Base-by-base conservation (phyloP, 2,888 invertebrate species). In the Polymixis lichenea region DNA sequence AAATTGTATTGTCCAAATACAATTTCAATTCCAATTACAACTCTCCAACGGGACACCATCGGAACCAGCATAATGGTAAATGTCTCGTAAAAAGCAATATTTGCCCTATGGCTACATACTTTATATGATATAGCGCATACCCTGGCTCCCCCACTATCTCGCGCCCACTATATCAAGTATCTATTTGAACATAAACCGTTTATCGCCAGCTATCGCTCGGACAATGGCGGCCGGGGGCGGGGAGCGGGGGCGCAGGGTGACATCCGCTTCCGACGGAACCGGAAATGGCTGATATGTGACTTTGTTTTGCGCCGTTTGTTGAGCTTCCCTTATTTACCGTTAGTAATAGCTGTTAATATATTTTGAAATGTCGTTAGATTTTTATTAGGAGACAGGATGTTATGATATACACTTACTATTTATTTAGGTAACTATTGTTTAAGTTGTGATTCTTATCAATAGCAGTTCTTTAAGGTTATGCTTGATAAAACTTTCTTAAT, bases 231-330 rank as follows among this genome's bases (percentile, higher is more conserved):
- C 73, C 49, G 66, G 72, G 82, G 80, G 75, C 49, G 73, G 55
- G 80, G 25, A 6, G 8, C 22, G 38, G 51, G 67, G 58, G 46
- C 11, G 49, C 28, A 66, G 72, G 85, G 82, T 75, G 84, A 87
- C 87, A 82, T 93, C 93, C 93, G 92, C 82, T 90, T 92, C 92
- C 90, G 90, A 76, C 91, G 92, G 90, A 89, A 88, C 87, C 92
- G 92, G 92, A 92, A 90, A 89, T 89, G 90, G 89, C 90, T 91
- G 93, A 93, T 92, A 92, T 93, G 93, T 91, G 93, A 92, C 91
- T 93, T 93, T 93, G 91, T 93, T 93, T 92, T 92, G 91, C 88
- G 86, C 88, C 89, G 90, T 91, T 90, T 90, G 92, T 87, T 89
- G 86, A 88, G 88, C 84, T 87, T 87, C 88, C 87, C 76, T 88